Evolutionary conservation across 2,888 invertebrate species (phyloP).

Genomic region (Miltochrista miniata): DNA sequence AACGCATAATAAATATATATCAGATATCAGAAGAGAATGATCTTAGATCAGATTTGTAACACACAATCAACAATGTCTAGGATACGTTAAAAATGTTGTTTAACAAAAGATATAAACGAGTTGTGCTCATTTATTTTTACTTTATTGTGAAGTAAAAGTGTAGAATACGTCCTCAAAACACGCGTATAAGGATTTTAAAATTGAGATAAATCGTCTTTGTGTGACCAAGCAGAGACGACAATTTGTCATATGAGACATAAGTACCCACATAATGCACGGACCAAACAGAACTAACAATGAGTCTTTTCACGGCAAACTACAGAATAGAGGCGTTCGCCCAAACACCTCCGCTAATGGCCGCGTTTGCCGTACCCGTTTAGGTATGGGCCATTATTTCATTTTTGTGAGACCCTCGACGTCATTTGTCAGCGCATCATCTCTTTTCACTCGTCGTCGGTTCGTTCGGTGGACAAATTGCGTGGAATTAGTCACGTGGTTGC

Average conservation of each 20-base stretch:
- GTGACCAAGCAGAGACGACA: conserved; percentile 56
- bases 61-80: too few species aligned
- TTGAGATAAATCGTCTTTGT: conserved; percentile 68
- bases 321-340: conserved; percentile 81
- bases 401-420: conserved; percentile 79
- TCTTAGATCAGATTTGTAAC: too few species aligned
- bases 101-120: conserved; percentile 12
- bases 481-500: conserved; percentile 80
- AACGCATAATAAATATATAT: too few species aligned
- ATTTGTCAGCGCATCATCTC: conserved; percentile 82
- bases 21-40: too few species aligned
- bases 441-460: conserved; percentile 74
- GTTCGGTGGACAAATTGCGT: conserved; percentile 79
- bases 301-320: conserved; percentile 77
- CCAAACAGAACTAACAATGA: conserved; percentile 80
- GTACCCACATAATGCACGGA: conserved; percentile 77
- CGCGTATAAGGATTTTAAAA: conserved; percentile 44
- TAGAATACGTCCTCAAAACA: conserved; percentile 16
- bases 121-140: conserved; percentile 4
- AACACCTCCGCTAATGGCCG: conserved; percentile 80
- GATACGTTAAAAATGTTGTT: too few species aligned
- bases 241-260: conserved; percentile 79
- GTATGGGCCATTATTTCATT: conserved; percentile 81
- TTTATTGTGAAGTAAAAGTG: conserved; percentile 12
- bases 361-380: conserved; percentile 74